These are phyloP conservation scores for Coptodon rendalli DNA, from an alignment of 2,113 vertebrate genomes.

Conservation along the genomic window DNA sequence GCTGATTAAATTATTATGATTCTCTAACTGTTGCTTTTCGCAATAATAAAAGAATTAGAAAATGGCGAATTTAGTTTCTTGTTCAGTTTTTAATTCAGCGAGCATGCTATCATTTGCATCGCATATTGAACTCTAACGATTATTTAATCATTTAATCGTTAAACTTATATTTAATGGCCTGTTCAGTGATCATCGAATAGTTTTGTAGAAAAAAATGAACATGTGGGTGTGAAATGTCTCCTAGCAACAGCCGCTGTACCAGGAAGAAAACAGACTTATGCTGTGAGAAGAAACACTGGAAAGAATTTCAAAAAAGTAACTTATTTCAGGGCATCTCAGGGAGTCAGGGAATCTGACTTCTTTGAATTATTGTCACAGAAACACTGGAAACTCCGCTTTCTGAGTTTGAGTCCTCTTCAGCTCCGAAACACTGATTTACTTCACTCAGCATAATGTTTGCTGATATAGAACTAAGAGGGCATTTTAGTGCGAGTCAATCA, in stretches of 20 bases:
- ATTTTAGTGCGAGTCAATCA: background rate
- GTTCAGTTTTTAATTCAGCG: background rate
- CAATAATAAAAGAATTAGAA: background rate
- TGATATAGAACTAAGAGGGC: background rate
- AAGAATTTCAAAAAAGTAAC: background rate
- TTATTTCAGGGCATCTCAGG: background rate
- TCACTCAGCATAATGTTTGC: background rate
- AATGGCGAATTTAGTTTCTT: background rate
- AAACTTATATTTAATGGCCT: background rate
- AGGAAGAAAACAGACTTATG: constrained; percentile 5
- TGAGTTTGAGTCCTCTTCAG: background rate
- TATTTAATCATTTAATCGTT: background rate
- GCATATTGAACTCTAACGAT: background rate
- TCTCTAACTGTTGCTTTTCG: background rate
- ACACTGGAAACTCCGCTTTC: background rate
- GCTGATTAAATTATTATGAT: background rate
- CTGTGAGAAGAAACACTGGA: background rate
- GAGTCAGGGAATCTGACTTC: background rate
- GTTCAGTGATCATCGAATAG: background rate
- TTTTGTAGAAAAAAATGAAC: constrained; percentile 5
- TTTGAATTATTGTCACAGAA: background rate
- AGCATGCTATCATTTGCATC: background rate
- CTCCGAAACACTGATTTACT: background rate
- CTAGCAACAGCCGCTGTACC: constrained; percentile 38
- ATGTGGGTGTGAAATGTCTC: constrained; percentile 35